Evolutionary conservation across 2,888 invertebrate genomes (phyloP).

Genomic region (Leptopilina drosophilae): DNA sequence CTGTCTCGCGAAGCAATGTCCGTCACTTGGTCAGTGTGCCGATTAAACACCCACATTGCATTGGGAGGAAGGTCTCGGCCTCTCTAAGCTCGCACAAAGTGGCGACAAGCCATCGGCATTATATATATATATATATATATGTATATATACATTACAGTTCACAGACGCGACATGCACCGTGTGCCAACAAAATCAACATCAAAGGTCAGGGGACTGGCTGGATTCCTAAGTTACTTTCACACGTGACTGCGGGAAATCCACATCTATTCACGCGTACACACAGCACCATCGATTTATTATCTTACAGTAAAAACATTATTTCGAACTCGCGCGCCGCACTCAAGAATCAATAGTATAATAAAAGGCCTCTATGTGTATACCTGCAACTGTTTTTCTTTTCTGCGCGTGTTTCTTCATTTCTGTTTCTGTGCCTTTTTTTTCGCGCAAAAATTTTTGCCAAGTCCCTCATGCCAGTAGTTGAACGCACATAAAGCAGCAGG

Average conservation of each 20-base stretch:
- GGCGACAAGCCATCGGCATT: conserved; percentile 4
- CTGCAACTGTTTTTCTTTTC: conserved; percentile 1
- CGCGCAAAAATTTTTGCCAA: conserved; percentile 1
- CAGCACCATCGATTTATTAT: conserved; percentile 51
- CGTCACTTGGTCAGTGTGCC: conserved; percentile 41
- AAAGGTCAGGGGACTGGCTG: conserved; percentile 65
- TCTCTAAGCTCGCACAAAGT: background rate
- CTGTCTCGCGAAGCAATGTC: conserved; percentile 12
- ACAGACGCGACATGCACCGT: conserved; percentile 15
- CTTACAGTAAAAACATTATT: conserved; percentile 44
- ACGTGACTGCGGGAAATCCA: conserved; percentile 73
- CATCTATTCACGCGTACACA: conserved; percentile 58
- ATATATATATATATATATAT: background rate
- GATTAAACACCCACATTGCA: conserved; percentile 21
- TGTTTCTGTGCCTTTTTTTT: background rate
- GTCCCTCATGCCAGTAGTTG: conserved; percentile 18
- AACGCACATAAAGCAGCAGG: conserved; percentile 22
- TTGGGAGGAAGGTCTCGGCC: conserved; percentile 39
- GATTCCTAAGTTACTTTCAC: conserved; percentile 75
- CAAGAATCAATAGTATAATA: conserved; percentile 42
- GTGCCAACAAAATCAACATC: conserved; percentile 34
- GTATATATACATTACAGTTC: background rate
- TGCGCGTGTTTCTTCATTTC: background rate
- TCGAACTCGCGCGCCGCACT: conserved; percentile 37
- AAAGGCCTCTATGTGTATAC: background rate